Conservation (phyloP, 1,140 invertebrate species). For the Drosophila mauritiana region DNA sequence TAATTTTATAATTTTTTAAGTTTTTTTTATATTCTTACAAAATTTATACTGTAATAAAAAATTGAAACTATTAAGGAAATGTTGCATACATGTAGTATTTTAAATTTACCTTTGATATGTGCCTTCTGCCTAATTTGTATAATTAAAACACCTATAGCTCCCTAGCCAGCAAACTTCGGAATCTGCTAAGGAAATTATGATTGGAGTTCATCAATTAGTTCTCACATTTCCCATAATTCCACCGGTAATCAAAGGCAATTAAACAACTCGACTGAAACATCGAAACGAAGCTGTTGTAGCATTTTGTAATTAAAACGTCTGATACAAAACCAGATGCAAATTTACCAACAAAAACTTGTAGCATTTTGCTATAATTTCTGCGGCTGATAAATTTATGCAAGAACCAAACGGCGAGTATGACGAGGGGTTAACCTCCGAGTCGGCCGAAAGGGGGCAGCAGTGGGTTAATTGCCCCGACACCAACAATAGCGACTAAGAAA, state of each 20-base stretch:
- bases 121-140: not conserved
- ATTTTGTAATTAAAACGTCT: constrained; percentile 56
- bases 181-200: constrained; percentile 13
- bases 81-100: no score
- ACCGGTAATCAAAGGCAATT: constrained; percentile 49
- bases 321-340: constrained; percentile 58
- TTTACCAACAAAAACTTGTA: constrained; percentile 61
- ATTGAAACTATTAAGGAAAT: no score
- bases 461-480: constrained; percentile 30
- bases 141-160: not conserved
- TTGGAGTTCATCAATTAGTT: constrained; percentile 34
- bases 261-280: constrained; percentile 50
- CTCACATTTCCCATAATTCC: constrained; percentile 16
- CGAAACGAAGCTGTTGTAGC: constrained; percentile 49
- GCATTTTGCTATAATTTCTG: constrained; percentile 61
- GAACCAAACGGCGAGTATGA: constrained; percentile 14
- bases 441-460: constrained; percentile 1
- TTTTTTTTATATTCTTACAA: not conserved
- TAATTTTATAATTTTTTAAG: no score
- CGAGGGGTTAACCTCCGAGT: constrained; percentile 17
- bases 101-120: not conserved
- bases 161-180: not conserved
- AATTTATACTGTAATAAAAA: no score
- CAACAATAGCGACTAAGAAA: constrained; percentile 18
- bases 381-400: constrained; percentile 62